Conservation (phyloP, 2,888 invertebrate species). For the Shargacucullia verbasci region DNA sequence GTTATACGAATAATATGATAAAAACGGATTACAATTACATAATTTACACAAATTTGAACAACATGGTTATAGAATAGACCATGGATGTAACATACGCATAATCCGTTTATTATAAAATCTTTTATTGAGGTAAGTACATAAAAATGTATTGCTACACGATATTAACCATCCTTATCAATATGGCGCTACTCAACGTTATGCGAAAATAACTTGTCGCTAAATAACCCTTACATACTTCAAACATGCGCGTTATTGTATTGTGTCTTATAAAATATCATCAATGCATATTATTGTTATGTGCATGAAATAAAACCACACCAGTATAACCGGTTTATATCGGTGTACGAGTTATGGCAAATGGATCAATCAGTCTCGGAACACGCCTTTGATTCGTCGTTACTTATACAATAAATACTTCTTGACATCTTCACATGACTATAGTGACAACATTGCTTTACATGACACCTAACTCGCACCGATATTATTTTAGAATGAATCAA, state of each 20-base stretch:
- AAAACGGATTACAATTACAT: constrained; percentile 6
- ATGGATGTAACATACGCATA: constrained; percentile 6
- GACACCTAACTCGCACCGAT: background rate
- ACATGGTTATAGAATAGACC: constrained; percentile 9
- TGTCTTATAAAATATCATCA: constrained; percentile 21
- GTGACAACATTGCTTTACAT: background rate
- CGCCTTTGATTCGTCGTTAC: background rate
- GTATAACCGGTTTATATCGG: constrained; percentile 30
- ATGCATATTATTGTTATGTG: constrained; percentile 12
- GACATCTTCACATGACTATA: background rate
- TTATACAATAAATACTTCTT: constrained; percentile 17
- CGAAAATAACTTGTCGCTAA: constrained; percentile 9
- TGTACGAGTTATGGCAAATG: constrained; percentile 3
- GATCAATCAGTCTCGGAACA: background rate
- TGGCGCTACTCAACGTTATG: constrained; percentile 1
- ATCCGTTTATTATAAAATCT: constrained; percentile 20
- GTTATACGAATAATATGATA: constrained; percentile 20
- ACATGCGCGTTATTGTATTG: constrained; percentile 1
- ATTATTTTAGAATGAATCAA: too few relatives aligned
- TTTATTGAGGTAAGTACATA: constrained; percentile 27
- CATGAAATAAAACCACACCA: constrained; percentile 1
- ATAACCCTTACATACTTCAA: constrained; percentile 7
- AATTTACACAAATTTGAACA: too few relatives aligned
- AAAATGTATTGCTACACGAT: constrained; percentile 3
- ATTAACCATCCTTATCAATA: constrained; percentile 6